Evolutionary conservation across 2,113 vertebrate genomes (phyloP), one percentile per base, ranked within the genome.

Genomic region (Macrotis lagotis): DNA sequence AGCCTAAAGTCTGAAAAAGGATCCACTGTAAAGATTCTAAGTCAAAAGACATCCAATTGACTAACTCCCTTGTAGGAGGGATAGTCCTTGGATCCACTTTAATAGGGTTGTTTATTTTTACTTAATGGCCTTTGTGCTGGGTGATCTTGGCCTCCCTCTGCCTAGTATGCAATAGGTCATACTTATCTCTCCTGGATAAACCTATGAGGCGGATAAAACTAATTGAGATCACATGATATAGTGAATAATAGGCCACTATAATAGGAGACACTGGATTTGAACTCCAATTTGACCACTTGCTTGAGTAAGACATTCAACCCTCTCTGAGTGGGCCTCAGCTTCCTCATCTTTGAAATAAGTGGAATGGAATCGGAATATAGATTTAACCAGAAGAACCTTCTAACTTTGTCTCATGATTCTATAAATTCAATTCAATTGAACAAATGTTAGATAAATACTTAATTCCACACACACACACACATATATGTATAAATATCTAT

Each of bases 11-110:
- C 48, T 90, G 55, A 1, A 90, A 89, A 92, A 52, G 88, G 37
- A 96, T 47, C 25, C n/a, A 12, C 2, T 59, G 88, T 53, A 28
- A 48, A 92, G 31, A n/a, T 14, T 96, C 50, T 89, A 92, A 49
- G 26, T 47, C 59, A 66, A 49, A 94, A 7, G 89, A 25, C 25
- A 66, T 50, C 2, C 14, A 49, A 44, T 16, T 26, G 48, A 47
- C 47, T n/a, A n/a, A n/a, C n/a, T n/a, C n/a, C n/a, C n/a, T 49
- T 91, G 2, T 31, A 90, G 44, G 28, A 10, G 28, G 48, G 6
- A 8, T 0, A 14, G 25, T n/a, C 7, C 50, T 55, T 74, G 26
- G 51, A 49, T 50, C 14, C 14, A 16, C 44, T 37, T 93, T 93
- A 6, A 88, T 47, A 88, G 50, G 16, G 83, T 44, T 92, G 8